Percentiles rank a stretch among this genome's conserved stretches.
These are phyloP conservation scores for Mormyrus lacerda DNA, from an alignment of 2,113 vertebrate species.

Conservation along the genomic window DNA sequence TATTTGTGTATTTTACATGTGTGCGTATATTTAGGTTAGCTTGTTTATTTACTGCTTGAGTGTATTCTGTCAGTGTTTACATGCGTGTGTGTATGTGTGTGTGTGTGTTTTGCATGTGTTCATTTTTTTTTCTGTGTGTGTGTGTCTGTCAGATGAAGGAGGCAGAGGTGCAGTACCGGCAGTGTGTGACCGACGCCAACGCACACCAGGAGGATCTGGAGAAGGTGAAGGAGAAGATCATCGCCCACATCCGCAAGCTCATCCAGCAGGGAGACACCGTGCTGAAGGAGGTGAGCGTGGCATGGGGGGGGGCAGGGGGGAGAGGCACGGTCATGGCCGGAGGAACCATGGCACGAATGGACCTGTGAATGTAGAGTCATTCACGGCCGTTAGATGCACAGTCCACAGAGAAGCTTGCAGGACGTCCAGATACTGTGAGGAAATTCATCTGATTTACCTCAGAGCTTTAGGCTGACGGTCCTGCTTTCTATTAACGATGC, in stretches of 20 bases:
- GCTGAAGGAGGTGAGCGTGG: conserved; percentile 69
- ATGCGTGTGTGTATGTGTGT: not conserved
- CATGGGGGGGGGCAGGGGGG: not conserved
- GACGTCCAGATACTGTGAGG: not conserved
- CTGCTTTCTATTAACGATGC: not conserved
- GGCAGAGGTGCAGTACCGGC: conserved; percentile 60
- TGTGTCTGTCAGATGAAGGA: conserved; percentile 60
- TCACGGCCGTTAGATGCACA: not conserved
- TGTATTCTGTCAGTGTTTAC: not conserved
- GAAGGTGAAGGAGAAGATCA: conserved; percentile 68
- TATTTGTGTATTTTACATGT: not conserved
- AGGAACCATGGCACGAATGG: not conserved
- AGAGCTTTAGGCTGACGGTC: not conserved
- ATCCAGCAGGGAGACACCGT: conserved; percentile 82
- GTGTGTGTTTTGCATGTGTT: not conserved
- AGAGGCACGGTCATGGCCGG: not conserved
- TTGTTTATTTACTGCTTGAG: not conserved
- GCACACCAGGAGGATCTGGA: conserved; percentile 68
- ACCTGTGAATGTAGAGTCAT: not conserved
- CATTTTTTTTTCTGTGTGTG: not conserved
- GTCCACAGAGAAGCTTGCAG: not conserved
- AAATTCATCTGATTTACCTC: not conserved
- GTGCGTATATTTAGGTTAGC: not conserved
- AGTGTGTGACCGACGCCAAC: conserved; percentile 66
- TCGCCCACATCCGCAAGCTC: conserved; percentile 79